phyloP scores from a whole-genome alignment of 2,113 vertebrate species.

The Tor tambroides region DNA sequence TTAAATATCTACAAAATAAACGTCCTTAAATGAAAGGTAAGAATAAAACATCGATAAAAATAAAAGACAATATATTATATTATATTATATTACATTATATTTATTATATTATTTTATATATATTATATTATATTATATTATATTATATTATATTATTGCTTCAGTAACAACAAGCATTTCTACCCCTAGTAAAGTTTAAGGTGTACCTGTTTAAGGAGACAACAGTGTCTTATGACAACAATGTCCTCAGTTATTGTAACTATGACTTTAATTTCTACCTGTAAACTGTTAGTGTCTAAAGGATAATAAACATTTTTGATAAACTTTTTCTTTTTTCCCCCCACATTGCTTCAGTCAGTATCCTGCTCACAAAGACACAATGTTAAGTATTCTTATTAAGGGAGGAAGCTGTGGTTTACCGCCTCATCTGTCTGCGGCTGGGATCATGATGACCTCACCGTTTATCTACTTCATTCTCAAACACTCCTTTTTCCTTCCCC shows the following conservation, averaged over 20 bases:
- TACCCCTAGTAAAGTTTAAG: too few species aligned
- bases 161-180: too few species aligned
- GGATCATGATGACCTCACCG: constrained; percentile 12
- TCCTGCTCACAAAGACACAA: neutral
- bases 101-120: neutral
- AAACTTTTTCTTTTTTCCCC: too few species aligned
- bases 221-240: too few species aligned
- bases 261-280: too few species aligned
- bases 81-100: neutral
- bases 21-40: neutral
- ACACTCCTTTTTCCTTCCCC: constrained; percentile 1
- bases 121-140: too few species aligned
- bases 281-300: too few species aligned
- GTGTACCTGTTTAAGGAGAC: too few species aligned
- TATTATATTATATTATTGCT: too few species aligned
- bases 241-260: too few species aligned
- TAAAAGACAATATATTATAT: neutral
- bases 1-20: constrained; percentile 14
- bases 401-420: constrained; percentile 4
- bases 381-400: neutral
- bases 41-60: neutral
- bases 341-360: neutral
- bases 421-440: neutral
- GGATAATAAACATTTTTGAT: too few species aligned
- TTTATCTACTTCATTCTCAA: constrained; percentile 20